Percentiles rank a stretch among this genome's conserved stretches.
phyloP scores from a whole-genome alignment of 2,888 invertebrate species.

The Tenthredo notha region DNA sequence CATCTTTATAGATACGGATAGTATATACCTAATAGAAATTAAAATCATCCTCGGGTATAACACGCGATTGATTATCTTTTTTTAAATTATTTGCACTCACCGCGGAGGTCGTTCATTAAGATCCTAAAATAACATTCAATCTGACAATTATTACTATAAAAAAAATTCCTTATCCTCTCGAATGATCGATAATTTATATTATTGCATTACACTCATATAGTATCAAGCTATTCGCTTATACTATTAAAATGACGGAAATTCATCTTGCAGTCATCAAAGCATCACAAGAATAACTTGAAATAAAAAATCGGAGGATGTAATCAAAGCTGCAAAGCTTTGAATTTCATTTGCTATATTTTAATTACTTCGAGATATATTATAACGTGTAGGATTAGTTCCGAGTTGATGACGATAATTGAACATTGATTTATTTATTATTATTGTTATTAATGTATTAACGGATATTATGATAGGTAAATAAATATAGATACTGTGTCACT shows the following conservation, averaged over 20 bases:
- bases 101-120: neutral
- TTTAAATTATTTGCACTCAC: neutral
- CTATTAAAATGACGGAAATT: neutral
- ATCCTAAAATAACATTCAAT: neutral
- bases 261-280: no score
- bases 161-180: neutral
- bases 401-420: neutral
- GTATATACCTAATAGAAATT: neutral
- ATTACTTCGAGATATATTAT: neutral
- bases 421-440: neutral
- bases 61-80: neutral
- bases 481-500: neutral
- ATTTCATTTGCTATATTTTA: neutral
- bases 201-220: neutral
- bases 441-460: neutral
- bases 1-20: neutral
- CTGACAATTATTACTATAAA: neutral
- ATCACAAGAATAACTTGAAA: neutral
- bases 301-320: neutral
- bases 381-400: neutral
- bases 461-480: neutral
- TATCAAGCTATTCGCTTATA: neutral
- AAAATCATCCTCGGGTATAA: neutral
- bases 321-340: neutral
- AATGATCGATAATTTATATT: neutral